These are phyloP conservation scores for Ahaetulla prasina DNA, from an alignment of 2,113 vertebrate species.

Conservation along the genomic window DNA sequence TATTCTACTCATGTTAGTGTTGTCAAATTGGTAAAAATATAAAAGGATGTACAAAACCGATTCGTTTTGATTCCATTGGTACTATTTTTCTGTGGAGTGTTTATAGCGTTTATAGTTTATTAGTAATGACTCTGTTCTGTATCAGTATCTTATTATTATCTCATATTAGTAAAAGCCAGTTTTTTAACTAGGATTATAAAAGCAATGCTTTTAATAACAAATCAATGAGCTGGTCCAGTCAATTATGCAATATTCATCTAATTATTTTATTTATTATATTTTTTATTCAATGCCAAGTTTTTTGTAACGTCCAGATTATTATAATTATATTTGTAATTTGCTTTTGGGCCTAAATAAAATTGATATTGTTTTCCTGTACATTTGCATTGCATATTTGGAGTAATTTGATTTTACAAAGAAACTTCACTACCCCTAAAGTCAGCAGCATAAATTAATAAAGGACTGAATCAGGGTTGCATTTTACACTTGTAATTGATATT, in stretches of 20 bases:
- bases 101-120: not conserved
- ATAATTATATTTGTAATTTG: not conserved
- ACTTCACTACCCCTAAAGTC: not conserved
- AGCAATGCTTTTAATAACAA: not conserved
- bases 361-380: not conserved
- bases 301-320: not conserved
- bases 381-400: not conserved
- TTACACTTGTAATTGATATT: not conserved
- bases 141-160: not conserved
- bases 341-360: not conserved
- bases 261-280: not conserved
- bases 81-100: not conserved
- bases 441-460: not conserved
- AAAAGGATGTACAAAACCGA: not conserved
- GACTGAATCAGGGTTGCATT: not conserved
- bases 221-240: not conserved
- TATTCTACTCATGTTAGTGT: not conserved
- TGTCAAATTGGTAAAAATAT: conserved; percentile 5
- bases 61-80: not conserved
- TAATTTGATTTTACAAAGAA: not conserved
- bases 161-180: not conserved
- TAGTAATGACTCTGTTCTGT: not conserved
- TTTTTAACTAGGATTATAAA: not conserved
- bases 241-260: not conserved
- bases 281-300: not conserved